Conservation (phyloP, 2,888 invertebrate species). For the Corythucha ciliata region DNA sequence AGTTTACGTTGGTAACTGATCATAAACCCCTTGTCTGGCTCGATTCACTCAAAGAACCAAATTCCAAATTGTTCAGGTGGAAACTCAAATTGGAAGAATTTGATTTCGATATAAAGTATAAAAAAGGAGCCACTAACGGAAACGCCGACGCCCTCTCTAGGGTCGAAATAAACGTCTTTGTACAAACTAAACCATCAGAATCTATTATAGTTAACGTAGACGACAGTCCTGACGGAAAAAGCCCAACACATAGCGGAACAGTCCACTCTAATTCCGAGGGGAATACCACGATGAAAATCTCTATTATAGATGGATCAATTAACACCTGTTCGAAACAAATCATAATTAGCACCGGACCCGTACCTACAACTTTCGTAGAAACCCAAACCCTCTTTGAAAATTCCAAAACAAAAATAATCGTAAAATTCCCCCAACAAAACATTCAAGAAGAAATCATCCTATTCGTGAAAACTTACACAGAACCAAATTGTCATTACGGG, state of each 20-base stretch:
- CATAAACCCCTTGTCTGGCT: conserved; percentile 17
- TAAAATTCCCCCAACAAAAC: background rate
- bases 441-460: background rate
- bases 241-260: too few species aligned
- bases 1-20: background rate
- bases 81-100: background rate
- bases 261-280: conserved; percentile 11
- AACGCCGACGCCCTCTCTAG: conserved; percentile 37
- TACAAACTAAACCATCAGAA: conserved; percentile 6
- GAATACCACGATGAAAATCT: conserved; percentile 6
- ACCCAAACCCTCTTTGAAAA: conserved; percentile 5
- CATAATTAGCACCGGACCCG: too few species aligned
- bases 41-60: conserved; percentile 12
- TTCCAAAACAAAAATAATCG: conserved; percentile 1
- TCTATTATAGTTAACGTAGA: conserved; percentile 6
- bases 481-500: conserved; percentile 3
- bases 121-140: conserved; percentile 36
- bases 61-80: conserved; percentile 13
- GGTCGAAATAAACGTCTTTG: conserved; percentile 6
- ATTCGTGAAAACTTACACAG: conserved; percentile 7
- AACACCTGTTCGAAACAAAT: conserved; percentile 4
- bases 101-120: conserved; percentile 38
- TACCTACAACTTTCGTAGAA: too few species aligned
- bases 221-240: background rate
- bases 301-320: conserved; percentile 2